A percentile compares a stretch with the other conserved stretches of the same genome.
Evolutionary conservation across 2,888 invertebrate species (phyloP).

Genomic region (Miltochrista miniata): DNA sequence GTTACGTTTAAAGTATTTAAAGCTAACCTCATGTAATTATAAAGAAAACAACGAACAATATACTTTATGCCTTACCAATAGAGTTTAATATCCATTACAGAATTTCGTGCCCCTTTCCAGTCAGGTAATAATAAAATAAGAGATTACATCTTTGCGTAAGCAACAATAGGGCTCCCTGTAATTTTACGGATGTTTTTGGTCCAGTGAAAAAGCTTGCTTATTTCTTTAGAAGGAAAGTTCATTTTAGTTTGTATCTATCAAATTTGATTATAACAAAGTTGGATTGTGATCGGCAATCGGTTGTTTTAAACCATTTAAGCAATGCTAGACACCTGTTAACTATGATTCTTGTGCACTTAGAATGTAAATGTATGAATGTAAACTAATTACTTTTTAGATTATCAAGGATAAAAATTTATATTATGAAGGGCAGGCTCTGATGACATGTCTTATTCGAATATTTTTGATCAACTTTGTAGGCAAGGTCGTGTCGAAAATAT

Average conservation of each 20-base stretch:
- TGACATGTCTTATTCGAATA: no score
- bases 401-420: no score
- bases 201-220: conserved; percentile 43
- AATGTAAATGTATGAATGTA: no score
- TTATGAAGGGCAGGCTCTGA: no score
- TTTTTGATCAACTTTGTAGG: no score
- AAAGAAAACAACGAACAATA: conserved; percentile 20
- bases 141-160: conserved; percentile 80
- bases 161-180: conserved; percentile 76
- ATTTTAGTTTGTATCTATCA: conserved; percentile 31
- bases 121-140: conserved; percentile 79
- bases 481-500: no score
- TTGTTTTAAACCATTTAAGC: conserved; percentile 64
- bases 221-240: conserved; percentile 18
- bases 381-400: no score
- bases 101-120: conserved; percentile 59
- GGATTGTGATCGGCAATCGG: conserved; percentile 71
- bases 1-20: conserved; percentile 39
- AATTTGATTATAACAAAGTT: conserved; percentile 64
- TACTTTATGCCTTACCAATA: conserved; percentile 25
- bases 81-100: conserved; percentile 35
- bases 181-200: conserved; percentile 56
- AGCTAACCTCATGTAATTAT: conserved; percentile 38
- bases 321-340: conserved; percentile 60
- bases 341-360: no score